These are phyloP conservation scores for pig (Sus scrofa) DNA, from an alignment of 2,113 vertebrate species.

Conservation along the genomic window DNA sequence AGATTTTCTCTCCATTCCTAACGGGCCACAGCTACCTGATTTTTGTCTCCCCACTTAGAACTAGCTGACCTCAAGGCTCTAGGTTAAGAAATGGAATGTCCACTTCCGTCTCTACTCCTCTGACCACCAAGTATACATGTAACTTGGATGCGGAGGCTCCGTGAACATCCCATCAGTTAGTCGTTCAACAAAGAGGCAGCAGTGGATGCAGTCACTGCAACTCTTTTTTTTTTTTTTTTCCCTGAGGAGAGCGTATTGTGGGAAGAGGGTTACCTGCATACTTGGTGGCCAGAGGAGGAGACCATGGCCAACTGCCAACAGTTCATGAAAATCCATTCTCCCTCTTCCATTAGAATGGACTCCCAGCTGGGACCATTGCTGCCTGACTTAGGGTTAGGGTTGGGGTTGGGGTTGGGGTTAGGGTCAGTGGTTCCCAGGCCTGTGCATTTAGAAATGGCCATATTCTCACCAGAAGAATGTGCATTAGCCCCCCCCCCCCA, in stretches of 20 bases:
- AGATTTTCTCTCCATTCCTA: not conserved
- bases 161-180: not conserved
- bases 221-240: not conserved
- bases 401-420: no score
- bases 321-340: not conserved
- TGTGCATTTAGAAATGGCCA: not conserved
- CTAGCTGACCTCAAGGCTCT: accelerated
- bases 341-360: not conserved
- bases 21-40: not conserved
- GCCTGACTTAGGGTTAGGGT: no score
- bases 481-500: not conserved
- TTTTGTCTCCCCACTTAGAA: not conserved
- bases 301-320: not conserved
- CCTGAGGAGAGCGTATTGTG: not conserved
- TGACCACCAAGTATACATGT: no score
- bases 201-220: not conserved
- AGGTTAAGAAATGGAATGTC: not conserved
- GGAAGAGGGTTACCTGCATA: not conserved
- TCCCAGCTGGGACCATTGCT: not conserved
- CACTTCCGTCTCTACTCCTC: no score
- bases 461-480: not conserved
- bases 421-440: not conserved
- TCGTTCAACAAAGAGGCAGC: not conserved
- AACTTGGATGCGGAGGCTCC: not conserved
- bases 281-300: not conserved